These are phyloP conservation scores for Tenthredo livida DNA, from an alignment of 2,888 invertebrate genomes.

Conservation along the genomic window DNA sequence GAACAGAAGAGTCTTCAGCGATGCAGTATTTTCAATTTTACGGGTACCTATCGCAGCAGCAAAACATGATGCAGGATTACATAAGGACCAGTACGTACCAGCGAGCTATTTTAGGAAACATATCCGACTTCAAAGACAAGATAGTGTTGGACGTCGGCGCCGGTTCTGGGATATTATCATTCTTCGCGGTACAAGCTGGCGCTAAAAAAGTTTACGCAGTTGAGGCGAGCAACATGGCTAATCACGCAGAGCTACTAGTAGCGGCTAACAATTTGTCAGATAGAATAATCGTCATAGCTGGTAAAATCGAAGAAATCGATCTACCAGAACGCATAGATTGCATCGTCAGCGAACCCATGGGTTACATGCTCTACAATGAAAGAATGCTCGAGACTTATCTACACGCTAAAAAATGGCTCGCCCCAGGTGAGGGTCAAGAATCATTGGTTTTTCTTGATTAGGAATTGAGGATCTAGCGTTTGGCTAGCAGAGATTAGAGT, in stretches of 20 bases:
- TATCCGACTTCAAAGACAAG: conserved; percentile 95
- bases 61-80: conserved; percentile 99
- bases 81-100: conserved; percentile 99
- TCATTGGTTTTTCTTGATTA: not conserved
- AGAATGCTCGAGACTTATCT: conserved; percentile 99
- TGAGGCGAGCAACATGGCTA: conserved; percentile 99
- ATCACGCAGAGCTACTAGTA: conserved; percentile 95
- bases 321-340: conserved; percentile 97
- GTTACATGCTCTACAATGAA: conserved; percentile 99
- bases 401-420: conserved; percentile 98
- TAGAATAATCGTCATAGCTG: conserved; percentile 95
- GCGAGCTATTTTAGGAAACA: conserved; percentile 95
- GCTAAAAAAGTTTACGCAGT: conserved; percentile 98
- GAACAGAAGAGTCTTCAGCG: conserved; percentile 99
- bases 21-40: conserved; percentile 99
- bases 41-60: conserved; percentile 99
- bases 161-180: conserved; percentile 98
- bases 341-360: conserved; percentile 99
- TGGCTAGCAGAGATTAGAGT: too few relatives aligned
- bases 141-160: conserved; percentile 98
- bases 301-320: conserved; percentile 99
- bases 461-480: not conserved
- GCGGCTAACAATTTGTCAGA: conserved; percentile 93
- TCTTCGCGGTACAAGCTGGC: conserved; percentile 98
- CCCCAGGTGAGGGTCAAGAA: conserved; percentile 81